Percentiles rank a stretch among this genome's conserved stretches.
These are phyloP conservation scores for Nymphalis c-album DNA, from an alignment of 2,888 invertebrate species.

Conservation along the genomic window DNA sequence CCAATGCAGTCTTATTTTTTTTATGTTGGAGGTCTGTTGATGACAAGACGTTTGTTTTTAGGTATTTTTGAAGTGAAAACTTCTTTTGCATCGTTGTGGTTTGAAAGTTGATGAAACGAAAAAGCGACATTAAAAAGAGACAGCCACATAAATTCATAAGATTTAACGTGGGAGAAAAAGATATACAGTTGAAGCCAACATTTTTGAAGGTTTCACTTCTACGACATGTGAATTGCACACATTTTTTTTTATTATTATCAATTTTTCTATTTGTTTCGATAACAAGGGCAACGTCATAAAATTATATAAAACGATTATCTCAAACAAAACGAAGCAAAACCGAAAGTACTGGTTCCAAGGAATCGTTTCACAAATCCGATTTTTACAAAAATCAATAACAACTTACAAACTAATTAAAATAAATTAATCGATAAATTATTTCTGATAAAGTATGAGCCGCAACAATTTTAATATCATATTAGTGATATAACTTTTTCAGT, in stretches of 20 bases:
- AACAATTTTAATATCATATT: constrained; percentile 78
- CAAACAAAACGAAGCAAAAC: constrained; percentile 54
- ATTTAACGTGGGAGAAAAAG: too few relatives aligned
- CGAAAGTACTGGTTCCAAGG: constrained; percentile 53
- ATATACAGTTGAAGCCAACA: too few relatives aligned
- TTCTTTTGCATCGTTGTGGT: too few relatives aligned
- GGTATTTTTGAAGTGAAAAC: too few relatives aligned
- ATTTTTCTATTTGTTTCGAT: not conserved
- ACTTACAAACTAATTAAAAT: constrained; percentile 64
- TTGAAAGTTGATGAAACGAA: too few relatives aligned
- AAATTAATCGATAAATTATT: constrained; percentile 67
- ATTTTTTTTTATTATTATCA: not conserved
- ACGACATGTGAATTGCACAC: too few relatives aligned
- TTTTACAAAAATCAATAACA: constrained; percentile 61
- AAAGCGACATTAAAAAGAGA: too few relatives aligned
- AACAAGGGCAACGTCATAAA: constrained; percentile 33
- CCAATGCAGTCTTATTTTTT: constrained; percentile 30
- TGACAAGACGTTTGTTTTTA: not conserved
- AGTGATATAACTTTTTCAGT: constrained; percentile 65
- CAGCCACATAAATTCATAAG: too few relatives aligned
- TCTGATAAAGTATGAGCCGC: constrained; percentile 66
- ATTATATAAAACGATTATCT: constrained; percentile 45
- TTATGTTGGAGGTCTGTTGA: not conserved
- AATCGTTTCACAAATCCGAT: constrained; percentile 62
- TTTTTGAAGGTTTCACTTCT: too few relatives aligned